Percentiles rank a stretch among this genome's conserved stretches.
Evolutionary conservation across 2,888 invertebrate genomes (phyloP).

Genomic region (Taenaris catops): DNA sequence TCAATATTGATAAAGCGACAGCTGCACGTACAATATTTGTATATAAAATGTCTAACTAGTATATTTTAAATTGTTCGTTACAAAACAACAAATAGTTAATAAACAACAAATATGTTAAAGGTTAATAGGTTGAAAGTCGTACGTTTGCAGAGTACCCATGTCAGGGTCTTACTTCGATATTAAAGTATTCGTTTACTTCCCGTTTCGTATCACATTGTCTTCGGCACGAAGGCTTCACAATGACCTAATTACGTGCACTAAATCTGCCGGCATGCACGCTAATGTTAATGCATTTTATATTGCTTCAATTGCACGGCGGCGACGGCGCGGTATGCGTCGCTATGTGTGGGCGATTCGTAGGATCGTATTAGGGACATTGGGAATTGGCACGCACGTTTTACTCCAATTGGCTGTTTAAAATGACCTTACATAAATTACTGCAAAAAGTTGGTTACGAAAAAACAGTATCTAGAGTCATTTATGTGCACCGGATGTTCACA

Average conservation of each 20-base stretch:
- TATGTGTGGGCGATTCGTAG: conserved; percentile 74
- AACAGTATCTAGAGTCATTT: too few species aligned
- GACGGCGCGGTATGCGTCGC: conserved; percentile 70
- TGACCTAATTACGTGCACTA: conserved; percentile 58
- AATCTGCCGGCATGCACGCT: conserved; percentile 66
- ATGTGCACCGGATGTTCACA: too few species aligned
- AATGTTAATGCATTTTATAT: conserved; percentile 79
- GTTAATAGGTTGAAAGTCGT: too few species aligned
- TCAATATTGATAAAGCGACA: conserved; percentile 3
- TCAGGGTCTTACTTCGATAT: too few species aligned
- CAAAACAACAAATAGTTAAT: conserved; percentile 20
- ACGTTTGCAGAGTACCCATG: too few species aligned
- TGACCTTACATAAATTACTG: conserved; percentile 17
- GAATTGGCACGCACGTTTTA: conserved; percentile 53
- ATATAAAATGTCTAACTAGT: conserved; percentile 12
- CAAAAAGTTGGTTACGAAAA: too few species aligned
- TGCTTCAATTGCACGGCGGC: conserved; percentile 71
- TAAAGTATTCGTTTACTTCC: too few species aligned
- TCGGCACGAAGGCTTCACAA: conserved; percentile 34
- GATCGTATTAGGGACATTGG: conserved; percentile 59
- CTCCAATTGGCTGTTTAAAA: conserved; percentile 15
- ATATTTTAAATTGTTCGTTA: conserved; percentile 17
- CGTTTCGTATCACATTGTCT: background rate
- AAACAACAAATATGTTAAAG: too few species aligned
- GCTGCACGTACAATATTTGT: conserved; percentile 12